Percentiles rank a stretch among this genome's conserved stretches.
Evolutionary conservation across 2,113 vertebrate genomes (phyloP).

Genomic region (Atherinomorus stipes): DNA sequence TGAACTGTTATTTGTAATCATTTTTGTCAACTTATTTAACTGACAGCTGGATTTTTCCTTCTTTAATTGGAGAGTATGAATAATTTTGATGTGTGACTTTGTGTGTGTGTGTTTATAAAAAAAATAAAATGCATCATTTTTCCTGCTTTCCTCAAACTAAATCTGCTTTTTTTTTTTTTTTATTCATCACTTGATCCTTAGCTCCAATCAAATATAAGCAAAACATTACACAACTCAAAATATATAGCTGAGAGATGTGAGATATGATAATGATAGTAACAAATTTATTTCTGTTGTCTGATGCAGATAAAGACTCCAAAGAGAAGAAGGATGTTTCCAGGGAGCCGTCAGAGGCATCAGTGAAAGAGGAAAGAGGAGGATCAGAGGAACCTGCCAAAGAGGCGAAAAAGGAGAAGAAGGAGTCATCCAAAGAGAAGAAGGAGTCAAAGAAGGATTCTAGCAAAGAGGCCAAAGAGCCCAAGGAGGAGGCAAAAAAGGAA

Average conservation of each 20-base stretch:
- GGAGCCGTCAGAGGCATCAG: constrained; percentile 27
- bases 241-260: not conserved
- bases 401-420: constrained; percentile 68
- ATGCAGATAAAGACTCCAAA: constrained; percentile 66
- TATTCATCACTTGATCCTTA: too few species aligned
- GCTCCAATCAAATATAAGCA: too few species aligned
- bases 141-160: too few species aligned
- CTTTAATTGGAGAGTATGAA: too few species aligned
- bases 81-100: too few species aligned
- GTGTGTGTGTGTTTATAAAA: too few species aligned
- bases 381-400: constrained; percentile 49
- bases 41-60: too few species aligned
- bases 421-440: constrained; percentile 69
- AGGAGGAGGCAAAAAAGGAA: constrained; percentile 68
- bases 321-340: constrained; percentile 61
- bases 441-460: constrained; percentile 65
- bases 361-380: constrained; percentile 41
- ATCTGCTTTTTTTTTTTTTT: too few species aligned
- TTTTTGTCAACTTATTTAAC: too few species aligned
- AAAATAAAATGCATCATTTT: too few species aligned
- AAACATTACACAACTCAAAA: not conserved
- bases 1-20: too few species aligned
- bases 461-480: constrained; percentile 60
- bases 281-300: constrained; percentile 1
- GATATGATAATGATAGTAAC: not conserved